Evolutionary conservation across 2,113 vertebrate species (phyloP).

Genomic region (Sterna hirundo): DNA sequence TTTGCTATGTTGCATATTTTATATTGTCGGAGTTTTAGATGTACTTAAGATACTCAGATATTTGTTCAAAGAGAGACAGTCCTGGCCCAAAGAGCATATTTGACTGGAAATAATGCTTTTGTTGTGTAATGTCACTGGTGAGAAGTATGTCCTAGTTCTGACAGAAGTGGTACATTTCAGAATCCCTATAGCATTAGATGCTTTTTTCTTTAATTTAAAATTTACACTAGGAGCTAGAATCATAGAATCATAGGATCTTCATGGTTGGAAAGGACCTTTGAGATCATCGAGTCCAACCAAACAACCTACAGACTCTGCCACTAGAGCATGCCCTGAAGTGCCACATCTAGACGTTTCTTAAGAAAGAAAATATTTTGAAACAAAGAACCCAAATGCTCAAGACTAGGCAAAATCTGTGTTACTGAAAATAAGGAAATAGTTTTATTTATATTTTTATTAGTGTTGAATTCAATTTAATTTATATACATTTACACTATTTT

Average conservation of each 20-base stretch:
- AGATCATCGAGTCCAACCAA: no score
- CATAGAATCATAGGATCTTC: no score
- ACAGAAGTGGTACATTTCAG: not conserved
- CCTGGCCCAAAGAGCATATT: not conserved
- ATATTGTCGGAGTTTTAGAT: not conserved
- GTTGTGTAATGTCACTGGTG: not conserved
- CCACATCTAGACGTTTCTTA: no score
- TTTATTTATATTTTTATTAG: not conserved
- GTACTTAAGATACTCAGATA: not conserved
- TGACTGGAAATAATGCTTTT: not conserved
- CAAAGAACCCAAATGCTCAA: not conserved
- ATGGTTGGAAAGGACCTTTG: no score
- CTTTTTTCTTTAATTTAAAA: not conserved
- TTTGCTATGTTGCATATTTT: not conserved
- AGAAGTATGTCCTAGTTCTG: not conserved
- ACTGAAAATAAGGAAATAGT: not conserved
- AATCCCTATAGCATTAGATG: not conserved
- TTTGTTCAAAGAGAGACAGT: not conserved
- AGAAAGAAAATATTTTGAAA: not conserved
- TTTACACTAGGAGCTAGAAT: not conserved
- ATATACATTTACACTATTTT: fast-evolving
- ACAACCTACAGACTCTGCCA: no score
- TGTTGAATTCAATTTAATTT: not conserved
- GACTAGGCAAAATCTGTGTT: not conserved
- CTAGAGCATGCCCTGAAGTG: no score